A percentile compares a stretch with the other conserved stretches of the same genome.
Evolutionary conservation across 1,140 invertebrate species (phyloP).

Genomic region (Drosophila nigromelanica): DNA sequence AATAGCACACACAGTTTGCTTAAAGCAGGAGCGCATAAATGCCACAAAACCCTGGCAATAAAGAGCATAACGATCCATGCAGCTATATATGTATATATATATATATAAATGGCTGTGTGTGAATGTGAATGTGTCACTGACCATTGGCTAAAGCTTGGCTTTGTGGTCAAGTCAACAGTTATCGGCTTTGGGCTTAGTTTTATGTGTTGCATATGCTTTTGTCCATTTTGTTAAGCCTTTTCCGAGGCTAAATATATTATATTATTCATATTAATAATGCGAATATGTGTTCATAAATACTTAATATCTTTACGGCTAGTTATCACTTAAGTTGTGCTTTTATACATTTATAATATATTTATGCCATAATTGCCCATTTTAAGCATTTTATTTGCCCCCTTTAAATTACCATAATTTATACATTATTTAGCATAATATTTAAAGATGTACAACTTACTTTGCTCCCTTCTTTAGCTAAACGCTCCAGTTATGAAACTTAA

Average conservation of each 20-base stretch:
- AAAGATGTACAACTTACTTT: background rate
- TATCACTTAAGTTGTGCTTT: too few species aligned
- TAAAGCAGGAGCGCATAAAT: conserved; percentile 53
- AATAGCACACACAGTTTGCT: conserved; percentile 61
- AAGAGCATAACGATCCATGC: conserved; percentile 48
- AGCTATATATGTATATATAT: conserved; percentile 20
- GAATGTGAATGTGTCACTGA: conserved; percentile 33
- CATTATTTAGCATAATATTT: background rate
- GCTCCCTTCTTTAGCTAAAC: background rate
- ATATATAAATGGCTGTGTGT: conserved; percentile 1
- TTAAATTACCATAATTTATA: background rate
- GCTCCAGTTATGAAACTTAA: conserved; percentile 13
- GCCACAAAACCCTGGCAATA: conserved; percentile 51
- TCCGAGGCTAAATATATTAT: background rate
- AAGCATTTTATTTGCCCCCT: too few species aligned
- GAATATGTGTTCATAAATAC: background rate
- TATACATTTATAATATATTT: background rate
- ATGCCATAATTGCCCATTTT: background rate
- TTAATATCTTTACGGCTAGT: background rate
- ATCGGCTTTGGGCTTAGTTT: conserved; percentile 33
- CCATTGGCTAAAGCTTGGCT: conserved; percentile 14
- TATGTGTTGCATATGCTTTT: conserved; percentile 31
- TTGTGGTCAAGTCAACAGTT: conserved; percentile 40
- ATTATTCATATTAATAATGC: conserved; percentile 14
- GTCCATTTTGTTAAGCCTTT: conserved; percentile 26